Evolutionary conservation across 2,113 vertebrate species (phyloP).

Genomic region (Ceyx melanurus): DNA sequence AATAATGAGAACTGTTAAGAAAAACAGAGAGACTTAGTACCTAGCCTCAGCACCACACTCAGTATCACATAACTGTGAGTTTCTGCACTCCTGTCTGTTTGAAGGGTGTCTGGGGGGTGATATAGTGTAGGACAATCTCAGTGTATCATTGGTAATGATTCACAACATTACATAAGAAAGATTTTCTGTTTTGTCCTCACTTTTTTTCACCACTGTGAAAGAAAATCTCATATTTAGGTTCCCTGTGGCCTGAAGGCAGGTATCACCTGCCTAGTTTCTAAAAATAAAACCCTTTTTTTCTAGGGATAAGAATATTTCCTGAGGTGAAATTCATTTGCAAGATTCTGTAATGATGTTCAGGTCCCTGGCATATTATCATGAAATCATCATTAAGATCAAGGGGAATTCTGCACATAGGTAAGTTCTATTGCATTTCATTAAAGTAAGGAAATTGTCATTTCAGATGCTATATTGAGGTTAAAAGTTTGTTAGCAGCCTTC

Average conservation of each 20-base stretch:
- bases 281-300: not conserved
- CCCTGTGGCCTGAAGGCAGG: not conserved
- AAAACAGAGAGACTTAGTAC: not conserved
- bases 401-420: not conserved
- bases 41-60: not conserved
- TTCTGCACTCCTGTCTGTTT: not conserved
- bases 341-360: not conserved
- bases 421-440: not conserved
- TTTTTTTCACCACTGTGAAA: not conserved
- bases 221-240: not conserved
- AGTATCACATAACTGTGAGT: not conserved
- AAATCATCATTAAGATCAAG: conserved; percentile 39
- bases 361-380: not conserved
- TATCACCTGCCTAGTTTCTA: not conserved
- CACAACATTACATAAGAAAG: not conserved
- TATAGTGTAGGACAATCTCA: not conserved
- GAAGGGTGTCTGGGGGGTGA: not conserved
- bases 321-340: not conserved
- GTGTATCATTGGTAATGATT: not conserved
- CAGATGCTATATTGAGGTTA: not conserved
- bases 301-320: not conserved
- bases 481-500: not conserved
- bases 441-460: conserved; percentile 3
- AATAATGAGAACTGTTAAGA: not conserved
- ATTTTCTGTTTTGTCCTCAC: not conserved